phyloP scores from a whole-genome alignment of 2,113 vertebrate species.

The Taurulus bubalis region DNA sequence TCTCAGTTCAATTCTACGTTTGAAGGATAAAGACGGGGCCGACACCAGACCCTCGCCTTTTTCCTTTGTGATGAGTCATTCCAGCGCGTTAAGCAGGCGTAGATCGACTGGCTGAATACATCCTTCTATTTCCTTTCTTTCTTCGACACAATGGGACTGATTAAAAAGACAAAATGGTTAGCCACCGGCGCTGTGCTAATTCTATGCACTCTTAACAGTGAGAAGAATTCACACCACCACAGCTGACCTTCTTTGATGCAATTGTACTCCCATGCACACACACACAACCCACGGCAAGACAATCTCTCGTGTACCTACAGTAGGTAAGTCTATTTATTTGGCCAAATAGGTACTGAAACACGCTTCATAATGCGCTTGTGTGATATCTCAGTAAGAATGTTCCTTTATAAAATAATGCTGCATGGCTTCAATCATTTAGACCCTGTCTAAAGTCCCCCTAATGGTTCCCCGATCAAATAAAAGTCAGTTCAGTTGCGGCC shows the following conservation, averaged over 20 bases:
- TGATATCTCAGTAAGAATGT: constrained; percentile 29
- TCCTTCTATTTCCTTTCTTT: constrained; percentile 31
- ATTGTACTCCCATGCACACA: background rate
- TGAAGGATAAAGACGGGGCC: constrained; percentile 6
- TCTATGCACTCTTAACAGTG: constrained; percentile 32
- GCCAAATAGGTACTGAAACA: constrained; percentile 14
- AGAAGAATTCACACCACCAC: constrained; percentile 40
- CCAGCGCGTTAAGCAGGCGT: background rate
- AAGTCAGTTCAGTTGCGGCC: constrained; percentile 23
- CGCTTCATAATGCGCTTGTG: constrained; percentile 14
- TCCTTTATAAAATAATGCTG: constrained; percentile 32
- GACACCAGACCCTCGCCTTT: background rate
- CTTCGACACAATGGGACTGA: constrained; percentile 68
- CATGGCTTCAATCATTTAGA: constrained; percentile 29
- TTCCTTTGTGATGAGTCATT: constrained; percentile 47
- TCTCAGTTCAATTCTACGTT: constrained; percentile 12
- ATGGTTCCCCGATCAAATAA: constrained; percentile 23
- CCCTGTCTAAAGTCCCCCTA: background rate
- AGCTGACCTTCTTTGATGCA: constrained; percentile 49
- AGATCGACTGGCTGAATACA: background rate
- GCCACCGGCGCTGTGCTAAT: constrained; percentile 50
- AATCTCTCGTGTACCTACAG: background rate
- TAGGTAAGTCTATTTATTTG: constrained; percentile 49
- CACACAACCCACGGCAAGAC: background rate
- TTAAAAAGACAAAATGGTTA: constrained; percentile 71